Conservation (phyloP, 1,140 invertebrate species). For the Araneus ventricosus region DNA sequence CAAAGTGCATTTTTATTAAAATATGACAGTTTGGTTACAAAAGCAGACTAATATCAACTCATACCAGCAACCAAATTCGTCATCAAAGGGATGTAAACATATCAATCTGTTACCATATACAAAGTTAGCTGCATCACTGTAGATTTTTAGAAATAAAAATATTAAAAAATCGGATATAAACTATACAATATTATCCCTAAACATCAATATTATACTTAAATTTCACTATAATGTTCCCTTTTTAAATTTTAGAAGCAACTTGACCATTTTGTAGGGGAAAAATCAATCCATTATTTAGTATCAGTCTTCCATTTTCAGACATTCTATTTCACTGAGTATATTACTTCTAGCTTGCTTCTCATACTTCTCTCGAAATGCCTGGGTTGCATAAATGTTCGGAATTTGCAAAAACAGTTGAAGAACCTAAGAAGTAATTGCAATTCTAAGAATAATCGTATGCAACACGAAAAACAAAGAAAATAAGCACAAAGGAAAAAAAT, state of each 20-base stretch:
- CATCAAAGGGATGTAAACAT: neutral
- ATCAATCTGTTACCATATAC: neutral
- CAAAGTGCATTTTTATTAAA: constrained; percentile 9
- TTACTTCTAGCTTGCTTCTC: constrained; percentile 84
- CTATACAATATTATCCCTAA: neutral
- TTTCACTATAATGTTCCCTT: too few relatives aligned
- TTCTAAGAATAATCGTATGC: neutral
- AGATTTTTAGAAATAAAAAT: neutral
- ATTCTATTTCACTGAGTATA: constrained; percentile 83
- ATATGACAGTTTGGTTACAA: neutral
- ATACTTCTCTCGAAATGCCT: constrained; percentile 83
- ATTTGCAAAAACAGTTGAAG: constrained; percentile 84
- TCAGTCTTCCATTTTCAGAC: constrained; percentile 17
- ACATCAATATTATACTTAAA: neutral
- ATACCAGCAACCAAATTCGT: neutral
- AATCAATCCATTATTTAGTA: neutral
- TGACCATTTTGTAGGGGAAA: too few relatives aligned
- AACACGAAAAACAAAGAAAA: neutral
- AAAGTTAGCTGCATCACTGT: neutral
- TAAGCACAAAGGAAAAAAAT: neutral
- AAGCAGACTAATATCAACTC: neutral
- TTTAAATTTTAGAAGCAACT: too few relatives aligned
- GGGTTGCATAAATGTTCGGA: constrained; percentile 85
- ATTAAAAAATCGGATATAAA: neutral
- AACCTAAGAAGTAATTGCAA: constrained; percentile 80